These are phyloP conservation scores for Anabas testudineus DNA, from an alignment of 2,797 vertebrate species.

Conservation along the genomic window DNA sequence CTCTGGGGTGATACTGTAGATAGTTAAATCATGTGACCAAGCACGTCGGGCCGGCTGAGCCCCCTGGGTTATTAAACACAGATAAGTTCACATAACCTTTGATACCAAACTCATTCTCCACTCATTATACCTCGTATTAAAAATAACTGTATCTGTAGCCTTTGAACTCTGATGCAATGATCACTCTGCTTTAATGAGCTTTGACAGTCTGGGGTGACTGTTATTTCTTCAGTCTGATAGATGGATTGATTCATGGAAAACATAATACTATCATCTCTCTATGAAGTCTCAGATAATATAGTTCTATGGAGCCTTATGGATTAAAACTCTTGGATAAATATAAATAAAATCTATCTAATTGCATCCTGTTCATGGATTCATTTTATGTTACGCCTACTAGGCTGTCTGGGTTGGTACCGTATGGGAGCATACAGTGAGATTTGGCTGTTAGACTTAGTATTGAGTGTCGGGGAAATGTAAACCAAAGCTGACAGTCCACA, in stretches of 20 bases:
- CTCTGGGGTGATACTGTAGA: not conserved
- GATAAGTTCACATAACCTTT: constrained; percentile 66
- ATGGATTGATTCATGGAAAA: constrained; percentile 36
- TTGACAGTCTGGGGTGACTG: constrained; percentile 38
- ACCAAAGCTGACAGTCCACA: constrained; percentile 62
- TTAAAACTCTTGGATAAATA: constrained; percentile 54
- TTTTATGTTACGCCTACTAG: constrained; percentile 55
- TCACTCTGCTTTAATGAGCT: constrained; percentile 39
- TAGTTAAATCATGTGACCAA: constrained; percentile 25
- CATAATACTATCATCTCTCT: constrained; percentile 27
- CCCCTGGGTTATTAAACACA: constrained; percentile 17
- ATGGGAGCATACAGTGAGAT: constrained; percentile 50
- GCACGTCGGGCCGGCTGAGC: constrained; percentile 13
- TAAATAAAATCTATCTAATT: constrained; percentile 47
- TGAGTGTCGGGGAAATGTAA: constrained; percentile 71
- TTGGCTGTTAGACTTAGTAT: constrained; percentile 51
- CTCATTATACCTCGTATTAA: constrained; percentile 41
- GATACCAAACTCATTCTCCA: constrained; percentile 32
- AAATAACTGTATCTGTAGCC: constrained; percentile 51
- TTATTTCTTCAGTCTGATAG: not conserved
- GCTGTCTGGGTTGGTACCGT: constrained; percentile 38
- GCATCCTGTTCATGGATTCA: constrained; percentile 63
- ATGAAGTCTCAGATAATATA: constrained; percentile 29
- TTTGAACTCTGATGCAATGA: constrained; percentile 28
- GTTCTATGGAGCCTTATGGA: constrained; percentile 43